Evolutionary conservation across 2,113 vertebrate species (phyloP).

Genomic region (Formicarius rufipectus): DNA sequence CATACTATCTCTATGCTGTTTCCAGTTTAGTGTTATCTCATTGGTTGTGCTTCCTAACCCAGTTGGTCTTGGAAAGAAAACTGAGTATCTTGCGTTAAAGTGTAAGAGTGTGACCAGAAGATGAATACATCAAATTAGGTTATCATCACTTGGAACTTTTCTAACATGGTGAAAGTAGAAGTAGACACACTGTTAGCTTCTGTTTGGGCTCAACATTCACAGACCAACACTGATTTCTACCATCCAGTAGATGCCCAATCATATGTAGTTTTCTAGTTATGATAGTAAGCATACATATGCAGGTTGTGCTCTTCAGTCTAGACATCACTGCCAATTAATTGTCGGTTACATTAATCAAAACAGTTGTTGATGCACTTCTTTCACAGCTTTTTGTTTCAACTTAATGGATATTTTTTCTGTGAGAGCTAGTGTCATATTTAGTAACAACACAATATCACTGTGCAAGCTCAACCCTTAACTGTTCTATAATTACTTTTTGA

Average conservation of each 20-base stretch:
- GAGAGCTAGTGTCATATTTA: background rate
- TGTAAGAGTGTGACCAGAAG: background rate
- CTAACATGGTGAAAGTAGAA: background rate
- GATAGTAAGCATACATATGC: background rate
- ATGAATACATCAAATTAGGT: background rate
- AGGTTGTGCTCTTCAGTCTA: background rate
- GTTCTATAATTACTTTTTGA: background rate
- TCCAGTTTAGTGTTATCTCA: background rate
- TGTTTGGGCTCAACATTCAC: background rate
- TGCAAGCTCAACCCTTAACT: background rate
- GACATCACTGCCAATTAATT: background rate
- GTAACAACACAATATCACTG: background rate
- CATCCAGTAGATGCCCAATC: background rate
- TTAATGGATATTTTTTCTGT: background rate
- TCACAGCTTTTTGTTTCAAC: background rate
- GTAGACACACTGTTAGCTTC: background rate
- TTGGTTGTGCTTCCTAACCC: background rate
- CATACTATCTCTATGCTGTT: fast-evolving
- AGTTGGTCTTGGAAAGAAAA: background rate
- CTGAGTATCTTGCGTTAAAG: background rate
- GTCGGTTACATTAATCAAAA: background rate
- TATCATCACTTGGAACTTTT: background rate
- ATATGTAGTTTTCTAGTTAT: background rate
- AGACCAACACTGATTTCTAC: background rate
- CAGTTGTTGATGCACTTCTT: background rate